These are phyloP conservation scores for Lateolabrax maculatus DNA, from an alignment of 2,797 vertebrate genomes.

Conservation along the genomic window DNA sequence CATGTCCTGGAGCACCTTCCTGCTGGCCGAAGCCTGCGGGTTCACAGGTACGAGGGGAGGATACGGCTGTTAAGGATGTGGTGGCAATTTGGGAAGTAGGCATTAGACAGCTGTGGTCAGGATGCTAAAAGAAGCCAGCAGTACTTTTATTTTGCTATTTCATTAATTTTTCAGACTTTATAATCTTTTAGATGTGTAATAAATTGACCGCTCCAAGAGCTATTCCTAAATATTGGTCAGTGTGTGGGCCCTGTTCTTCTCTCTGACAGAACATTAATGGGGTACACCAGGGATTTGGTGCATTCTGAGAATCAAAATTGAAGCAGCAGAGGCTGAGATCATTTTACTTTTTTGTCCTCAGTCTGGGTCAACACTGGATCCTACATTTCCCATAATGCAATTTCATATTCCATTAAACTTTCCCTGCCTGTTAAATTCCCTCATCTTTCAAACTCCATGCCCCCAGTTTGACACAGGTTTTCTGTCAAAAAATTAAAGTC, in stretches of 20 bases:
- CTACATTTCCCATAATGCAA: constrained; percentile 14
- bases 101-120: not conserved
- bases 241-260: not conserved
- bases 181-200: not conserved
- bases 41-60: constrained; percentile 88
- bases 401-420: not conserved
- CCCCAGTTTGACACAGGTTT: too few relatives aligned
- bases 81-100: not conserved
- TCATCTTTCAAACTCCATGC: not conserved
- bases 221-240: not conserved
- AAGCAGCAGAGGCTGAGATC: not conserved
- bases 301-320: not conserved
- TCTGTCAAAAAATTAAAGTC: not conserved
- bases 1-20: constrained; percentile 99
- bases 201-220: not conserved
- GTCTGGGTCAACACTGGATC: not conserved
- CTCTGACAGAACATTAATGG: not conserved
- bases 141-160: not conserved
- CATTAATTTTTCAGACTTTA: not conserved
- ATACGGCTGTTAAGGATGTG: not conserved
- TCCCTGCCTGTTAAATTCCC: not conserved
- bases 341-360: not conserved
- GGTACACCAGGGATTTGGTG: not conserved
- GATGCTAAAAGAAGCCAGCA: not conserved
- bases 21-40: constrained; percentile 96